Evolutionary conservation across 2,797 vertebrate species (phyloP), one percentile per base, ranked within the genome.

Genomic region (Hydrocynus forskahlii): DNA sequence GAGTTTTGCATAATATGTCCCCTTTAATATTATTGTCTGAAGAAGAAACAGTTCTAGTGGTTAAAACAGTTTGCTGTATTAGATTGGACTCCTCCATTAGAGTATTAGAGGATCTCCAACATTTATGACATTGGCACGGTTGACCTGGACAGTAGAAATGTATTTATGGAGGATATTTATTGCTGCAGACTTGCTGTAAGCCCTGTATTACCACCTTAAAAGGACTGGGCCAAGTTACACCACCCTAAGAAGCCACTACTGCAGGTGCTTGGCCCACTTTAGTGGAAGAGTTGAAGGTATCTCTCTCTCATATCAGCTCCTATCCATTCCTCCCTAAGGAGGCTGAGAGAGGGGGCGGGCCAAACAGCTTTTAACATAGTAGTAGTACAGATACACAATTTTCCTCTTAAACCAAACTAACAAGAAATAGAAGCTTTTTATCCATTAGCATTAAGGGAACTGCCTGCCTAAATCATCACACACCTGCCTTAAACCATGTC

Each of bases 281-380:
- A 68, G 9, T 68, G 35, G 38, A 67, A 43, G 35, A 38, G 16
- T 64, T 29, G 60, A 66, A 67, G n/a, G 62, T 64, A 38, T 38
- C 62, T 68, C 13, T 35, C 62, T 64, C 25, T 64, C 13, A 25
- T 64, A 17, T 64, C 62, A 64, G 29, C 62, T 38, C 29, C 62
- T 35, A 14, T 12, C 12, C 23, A 23, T 17, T 45, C 19, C 23
- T 69, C 17, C 19, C n/a, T 0, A n/a, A 23, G 43, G 9, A 50
- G 45, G 21, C 67, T 69, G 48, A 23, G 43, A 38, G 17, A 40
- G 19, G 57, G 21, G 7, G 25, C 55, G 52, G 43, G 25, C 52
- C 12, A 35, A 50, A 19, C 40, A 48, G 45, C 76, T 71, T 62
- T 62, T 79, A 71, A 35, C n/a, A 19, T 23, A n/a, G 23, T n/a